Evolutionary conservation across 2,113 vertebrate species (phyloP).

Genomic region (Sceloporus undulatus): DNA sequence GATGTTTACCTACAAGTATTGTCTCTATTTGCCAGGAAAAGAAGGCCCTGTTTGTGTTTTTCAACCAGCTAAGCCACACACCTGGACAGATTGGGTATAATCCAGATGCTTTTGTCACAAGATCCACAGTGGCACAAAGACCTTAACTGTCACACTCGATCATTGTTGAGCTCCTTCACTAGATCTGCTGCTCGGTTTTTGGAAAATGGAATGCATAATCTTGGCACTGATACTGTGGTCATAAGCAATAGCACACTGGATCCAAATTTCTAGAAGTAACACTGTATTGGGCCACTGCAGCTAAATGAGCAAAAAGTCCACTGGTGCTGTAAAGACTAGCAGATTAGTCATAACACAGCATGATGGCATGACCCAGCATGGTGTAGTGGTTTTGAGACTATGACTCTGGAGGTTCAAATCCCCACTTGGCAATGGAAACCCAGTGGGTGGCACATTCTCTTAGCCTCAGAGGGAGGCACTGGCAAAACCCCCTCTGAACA

Average conservation of each 20-base stretch:
- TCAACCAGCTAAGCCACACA: neutral
- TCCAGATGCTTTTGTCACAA: constrained; percentile 17
- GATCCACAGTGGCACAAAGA: neutral
- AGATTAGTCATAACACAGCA: no score
- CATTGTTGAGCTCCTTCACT: neutral
- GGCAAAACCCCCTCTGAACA: no score
- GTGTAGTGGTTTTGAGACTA: no score
- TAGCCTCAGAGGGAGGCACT: no score
- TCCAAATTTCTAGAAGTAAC: neutral
- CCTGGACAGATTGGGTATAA: neutral
- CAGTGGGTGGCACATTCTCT: no score
- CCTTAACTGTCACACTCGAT: neutral
- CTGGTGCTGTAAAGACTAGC: neutral
- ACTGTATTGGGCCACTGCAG: neutral
- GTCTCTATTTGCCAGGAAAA: neutral
- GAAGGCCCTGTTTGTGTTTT: neutral
- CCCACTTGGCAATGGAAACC: no score
- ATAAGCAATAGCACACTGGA: neutral
- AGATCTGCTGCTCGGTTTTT: neutral
- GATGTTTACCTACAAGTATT: neutral
- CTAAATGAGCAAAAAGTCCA: neutral
- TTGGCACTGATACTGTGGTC: neutral
- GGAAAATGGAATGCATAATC: neutral
- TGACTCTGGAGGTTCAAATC: no score
- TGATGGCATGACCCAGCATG: no score